Base-by-base conservation (phyloP, 2,113 vertebrate species). In the Psammodynastes pulverulentus region DNA sequence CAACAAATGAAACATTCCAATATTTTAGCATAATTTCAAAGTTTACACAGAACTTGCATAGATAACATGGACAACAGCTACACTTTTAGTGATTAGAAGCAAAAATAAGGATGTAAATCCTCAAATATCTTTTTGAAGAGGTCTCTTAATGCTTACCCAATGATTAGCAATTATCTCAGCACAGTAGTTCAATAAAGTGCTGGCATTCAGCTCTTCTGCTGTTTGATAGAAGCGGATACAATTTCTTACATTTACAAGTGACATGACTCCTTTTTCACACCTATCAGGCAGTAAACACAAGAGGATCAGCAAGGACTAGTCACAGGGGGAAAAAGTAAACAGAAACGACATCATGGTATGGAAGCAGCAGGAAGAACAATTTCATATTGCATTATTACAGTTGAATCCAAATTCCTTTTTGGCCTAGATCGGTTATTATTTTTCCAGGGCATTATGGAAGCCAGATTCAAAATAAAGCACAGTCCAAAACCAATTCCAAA, bases 191-290 rank as follows among this genome's bases (percentile, higher is more conserved):
- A 99, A 98, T 43, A 99, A 94, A 0, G 99, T 98, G 95, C 96
- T 94, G 93, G 99, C 99, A 84, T 98, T 98, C 54, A 99, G 98
- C 94, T 99, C 99, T 96, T 99, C 99, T 0, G 99, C 99, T 2
- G 99, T 99, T 97, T 99, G 99, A 94, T 99, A 99, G 97, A 99
- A 99, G 48, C 99, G 98, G 95, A 99, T 99, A 93, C 99, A 99
- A 97, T 99, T 99, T 96, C 99, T 98, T 91, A 99, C 99, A 29
- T 99, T 99, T 93, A 99, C 99, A 0, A 99, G 98, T 0, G 99
- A 99, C 99, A 99, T 99, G 5, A 99, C 98, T 9, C 99, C 98
- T 93, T 99, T 99, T 95, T 99, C 99, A 98, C 99, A 99, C 93
- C 99, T 99, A 96, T 29, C 93, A 94, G 89, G 94, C 8, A 79